These are phyloP conservation scores for Holacanthella duospinosa DNA, from an alignment of 2,888 invertebrate genomes.

Conservation along the genomic window DNA sequence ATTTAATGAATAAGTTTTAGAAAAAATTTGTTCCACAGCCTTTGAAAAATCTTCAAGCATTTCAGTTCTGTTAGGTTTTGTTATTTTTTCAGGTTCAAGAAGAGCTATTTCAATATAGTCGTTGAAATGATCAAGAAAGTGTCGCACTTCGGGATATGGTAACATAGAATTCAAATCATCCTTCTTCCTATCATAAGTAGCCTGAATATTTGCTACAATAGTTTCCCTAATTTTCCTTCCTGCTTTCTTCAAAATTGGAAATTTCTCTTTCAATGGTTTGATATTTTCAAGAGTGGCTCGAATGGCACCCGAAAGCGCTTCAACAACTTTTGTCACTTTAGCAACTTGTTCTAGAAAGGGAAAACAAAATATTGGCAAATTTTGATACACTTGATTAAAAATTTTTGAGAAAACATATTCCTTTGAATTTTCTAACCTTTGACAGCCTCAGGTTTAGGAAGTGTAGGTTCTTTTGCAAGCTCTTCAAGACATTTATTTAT, in stretches of 20 bases:
- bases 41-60: background rate
- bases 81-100: background rate
- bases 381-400: background rate
- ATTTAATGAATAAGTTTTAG: background rate
- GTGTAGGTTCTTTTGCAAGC: no score
- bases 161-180: background rate
- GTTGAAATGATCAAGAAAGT: conserved; percentile 1
- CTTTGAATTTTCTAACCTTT: no score
- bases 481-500: no score
- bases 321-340: background rate
- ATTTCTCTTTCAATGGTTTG: background rate
- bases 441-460: background rate
- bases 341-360: background rate
- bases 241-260: background rate
- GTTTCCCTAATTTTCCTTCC: background rate
- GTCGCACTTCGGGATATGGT: background rate
- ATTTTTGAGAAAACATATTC: no score
- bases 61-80: background rate
- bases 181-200: background rate
- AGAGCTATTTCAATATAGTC: conserved; percentile 1
- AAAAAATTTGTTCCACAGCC: background rate
- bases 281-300: background rate
- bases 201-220: background rate
- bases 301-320: background rate
- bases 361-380: background rate